A percentile compares a stretch with the other conserved stretches of the same genome.
phyloP scores from a whole-genome alignment of 2,888 invertebrate genomes.

The Dioctria linearis region DNA sequence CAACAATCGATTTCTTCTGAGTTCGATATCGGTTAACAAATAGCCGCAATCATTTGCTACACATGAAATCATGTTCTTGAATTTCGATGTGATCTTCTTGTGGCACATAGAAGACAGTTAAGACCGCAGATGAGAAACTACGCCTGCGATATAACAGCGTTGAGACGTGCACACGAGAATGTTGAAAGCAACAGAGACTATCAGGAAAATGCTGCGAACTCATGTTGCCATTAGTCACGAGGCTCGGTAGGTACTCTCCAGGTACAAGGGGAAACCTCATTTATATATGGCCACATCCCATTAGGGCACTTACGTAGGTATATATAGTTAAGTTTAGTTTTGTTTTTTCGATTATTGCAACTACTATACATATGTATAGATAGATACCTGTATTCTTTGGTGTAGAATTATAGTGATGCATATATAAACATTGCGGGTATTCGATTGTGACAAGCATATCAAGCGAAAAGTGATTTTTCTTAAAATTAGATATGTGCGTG shows the following conservation, averaged over 20 bases:
- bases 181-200: constrained; percentile 15
- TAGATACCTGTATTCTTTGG: neutral
- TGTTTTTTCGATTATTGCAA: neutral
- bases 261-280: constrained; percentile 14
- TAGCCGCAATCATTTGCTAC: constrained; percentile 57
- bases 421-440: constrained; percentile 9
- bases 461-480: constrained; percentile 41
- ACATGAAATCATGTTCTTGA: constrained; percentile 49
- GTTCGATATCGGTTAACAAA: constrained; percentile 53
- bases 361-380: too few relatives aligned
- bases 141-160: constrained; percentile 13
- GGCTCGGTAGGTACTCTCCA: constrained; percentile 24
- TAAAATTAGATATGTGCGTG: too few relatives aligned
- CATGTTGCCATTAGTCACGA: constrained; percentile 57
- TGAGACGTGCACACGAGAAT: constrained; percentile 17
- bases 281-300: constrained; percentile 42
- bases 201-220: constrained; percentile 45
- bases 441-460: constrained; percentile 30
- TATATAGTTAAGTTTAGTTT: neutral
- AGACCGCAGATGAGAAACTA: constrained; percentile 19
- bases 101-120: constrained; percentile 44
- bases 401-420: neutral
- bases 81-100: constrained; percentile 54
- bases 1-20: neutral
- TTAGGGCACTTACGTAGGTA: constrained; percentile 22